Evolutionary conservation across 2,888 invertebrate species (phyloP).

Genomic region (Ennomos quercinarius): DNA sequence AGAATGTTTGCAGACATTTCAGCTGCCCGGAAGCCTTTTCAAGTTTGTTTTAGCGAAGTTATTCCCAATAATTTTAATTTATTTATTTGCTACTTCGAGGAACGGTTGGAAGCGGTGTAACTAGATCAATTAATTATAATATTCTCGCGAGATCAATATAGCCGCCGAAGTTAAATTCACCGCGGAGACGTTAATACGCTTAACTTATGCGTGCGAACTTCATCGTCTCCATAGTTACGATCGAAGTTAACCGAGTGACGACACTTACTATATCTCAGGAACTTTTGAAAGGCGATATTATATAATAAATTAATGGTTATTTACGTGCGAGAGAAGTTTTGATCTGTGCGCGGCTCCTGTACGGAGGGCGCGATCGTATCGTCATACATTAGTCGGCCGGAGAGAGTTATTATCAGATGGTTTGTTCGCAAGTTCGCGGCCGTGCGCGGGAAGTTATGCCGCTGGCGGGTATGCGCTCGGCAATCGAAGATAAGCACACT

Average conservation of each 20-base stretch:
- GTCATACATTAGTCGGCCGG: constrained; percentile 58
- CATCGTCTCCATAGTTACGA: constrained; percentile 66
- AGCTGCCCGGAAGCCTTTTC: constrained; percentile 36
- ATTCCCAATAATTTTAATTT: constrained; percentile 40
- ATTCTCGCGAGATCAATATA: constrained; percentile 65
- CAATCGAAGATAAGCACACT: constrained; percentile 68
- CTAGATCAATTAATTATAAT: constrained; percentile 66
- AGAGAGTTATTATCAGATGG: constrained; percentile 72
- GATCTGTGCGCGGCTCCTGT: constrained; percentile 50
- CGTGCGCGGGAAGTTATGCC: constrained; percentile 62
- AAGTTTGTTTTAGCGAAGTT: constrained; percentile 28
- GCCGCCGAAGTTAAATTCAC: constrained; percentile 61
- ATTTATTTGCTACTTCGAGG: constrained; percentile 38
- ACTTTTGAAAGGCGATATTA: constrained; percentile 57
- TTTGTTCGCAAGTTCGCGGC: constrained; percentile 65
- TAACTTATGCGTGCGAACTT: constrained; percentile 74
- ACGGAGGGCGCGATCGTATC: constrained; percentile 61
- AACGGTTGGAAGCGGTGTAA: constrained; percentile 48
- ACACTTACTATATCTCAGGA: constrained; percentile 58
- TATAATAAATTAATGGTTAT: constrained; percentile 67
- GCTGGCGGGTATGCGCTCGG: constrained; percentile 42
- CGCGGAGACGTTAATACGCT: constrained; percentile 71
- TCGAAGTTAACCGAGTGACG: constrained; percentile 65
- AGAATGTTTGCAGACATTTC: constrained; percentile 36
- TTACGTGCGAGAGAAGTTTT: constrained; percentile 57